Evolutionary conservation across 1,140 invertebrate species (phyloP), one percentile per base, ranked within the genome.

Genomic region (Achatina immaculata): DNA sequence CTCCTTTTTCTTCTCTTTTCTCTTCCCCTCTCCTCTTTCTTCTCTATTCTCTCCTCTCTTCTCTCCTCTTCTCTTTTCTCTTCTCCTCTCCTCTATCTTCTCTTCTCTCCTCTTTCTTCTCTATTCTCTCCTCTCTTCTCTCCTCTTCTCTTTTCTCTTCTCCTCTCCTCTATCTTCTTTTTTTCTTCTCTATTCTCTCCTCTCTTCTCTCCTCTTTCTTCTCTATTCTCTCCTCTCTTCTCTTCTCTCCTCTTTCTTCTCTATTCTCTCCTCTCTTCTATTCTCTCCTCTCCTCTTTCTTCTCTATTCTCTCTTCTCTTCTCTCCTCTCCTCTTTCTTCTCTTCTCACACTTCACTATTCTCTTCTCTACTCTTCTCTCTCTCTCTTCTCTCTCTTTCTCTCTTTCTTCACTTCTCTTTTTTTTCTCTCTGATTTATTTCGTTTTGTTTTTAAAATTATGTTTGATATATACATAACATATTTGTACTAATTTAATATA

Each of bases 361-460:
- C 75, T 77, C 75, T 75, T 0, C 31, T n/a, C 16, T 48, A 3
- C 48, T n/a, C 34, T 28, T 24, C 55, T 69, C 77, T 78, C 34
- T 78, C 34, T 68, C 42, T 58, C 76, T 66, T 11, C 43, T 42
- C 36, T 51, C 48, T 51, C 48, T 51, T 51, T 51, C 48, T 51
- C 75, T 77, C 75, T 75, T 1, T 19, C 31, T 9, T 72, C 36
- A 45, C 40, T 48, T 28, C 2, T 78, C 45, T 65, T 66, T 11
- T 78, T 7, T 40, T 69, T 58, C 76, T 40, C 7, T 62, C 58
- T 38, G 24, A 11, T 11, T 11, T 51, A 11, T 51, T 11, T 51
- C 11, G 11, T 78, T 38, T 11, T 42, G 34, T 36, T 72, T 7
- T 42, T 16, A 19, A 28, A 38, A 16, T 72, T 36, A 14, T 36